A percentile compares a stretch with the other conserved stretches of the same genome.
These are phyloP conservation scores for Hemiscyllium ocellatum DNA, from an alignment of 2,113 vertebrate species.

Conservation along the genomic window DNA sequence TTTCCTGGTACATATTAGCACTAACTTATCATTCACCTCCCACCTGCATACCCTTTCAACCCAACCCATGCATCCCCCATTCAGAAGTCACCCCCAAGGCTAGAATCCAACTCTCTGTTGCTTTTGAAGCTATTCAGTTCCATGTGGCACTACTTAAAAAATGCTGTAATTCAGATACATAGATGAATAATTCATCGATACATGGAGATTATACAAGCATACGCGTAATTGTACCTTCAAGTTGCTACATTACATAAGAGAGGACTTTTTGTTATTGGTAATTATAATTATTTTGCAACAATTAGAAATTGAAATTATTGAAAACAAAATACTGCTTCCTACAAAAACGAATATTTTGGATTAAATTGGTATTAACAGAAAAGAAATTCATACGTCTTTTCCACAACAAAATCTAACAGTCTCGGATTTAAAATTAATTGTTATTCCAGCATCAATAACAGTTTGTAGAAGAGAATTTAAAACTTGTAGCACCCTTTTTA, in stretches of 20 bases:
- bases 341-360: neutral
- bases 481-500: too few species aligned
- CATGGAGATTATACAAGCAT: constrained; percentile 43
- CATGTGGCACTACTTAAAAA: constrained; percentile 46
- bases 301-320: neutral
- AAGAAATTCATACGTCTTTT: too few species aligned
- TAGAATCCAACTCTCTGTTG: constrained; percentile 48
- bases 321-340: neutral
- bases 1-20: neutral
- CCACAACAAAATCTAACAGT: too few species aligned
- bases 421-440: too few species aligned
- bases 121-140: constrained; percentile 52
- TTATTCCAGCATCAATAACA: too few species aligned
- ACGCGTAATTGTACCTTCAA: constrained; percentile 38
- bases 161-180: constrained; percentile 46
- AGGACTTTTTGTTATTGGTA: constrained; percentile 41
- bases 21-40: neutral
- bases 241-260: constrained; percentile 38
- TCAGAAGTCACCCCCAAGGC: neutral
- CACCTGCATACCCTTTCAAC: too few species aligned
- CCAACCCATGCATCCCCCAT: neutral
- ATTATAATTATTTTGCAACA: constrained; percentile 42
- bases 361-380: neutral
- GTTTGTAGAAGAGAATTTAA: too few species aligned
- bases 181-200: constrained; percentile 43